phyloP scores from a whole-genome alignment of 92 coral and sea anemone species.

The Umimayanthus kanabou region DNA sequence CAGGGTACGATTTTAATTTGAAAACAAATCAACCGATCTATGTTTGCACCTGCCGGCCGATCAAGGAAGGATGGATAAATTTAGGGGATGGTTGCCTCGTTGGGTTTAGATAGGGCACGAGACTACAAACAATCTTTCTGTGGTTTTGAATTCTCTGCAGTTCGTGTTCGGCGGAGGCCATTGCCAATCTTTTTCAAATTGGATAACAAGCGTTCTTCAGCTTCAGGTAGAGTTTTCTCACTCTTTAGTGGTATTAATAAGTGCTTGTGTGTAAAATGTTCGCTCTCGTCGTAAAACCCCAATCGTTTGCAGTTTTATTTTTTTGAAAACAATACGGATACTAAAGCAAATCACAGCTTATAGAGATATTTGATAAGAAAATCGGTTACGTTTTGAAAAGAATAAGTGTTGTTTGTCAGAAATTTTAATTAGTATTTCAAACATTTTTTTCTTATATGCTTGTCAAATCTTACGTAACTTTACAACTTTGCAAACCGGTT shows the following conservation, averaged over 20 bases:
- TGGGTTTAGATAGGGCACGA: constrained; percentile 20
- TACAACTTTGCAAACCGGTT: not conserved
- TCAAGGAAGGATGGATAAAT: constrained; percentile 42
- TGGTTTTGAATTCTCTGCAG: constrained; percentile 3
- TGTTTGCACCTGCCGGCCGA: constrained; percentile 37
- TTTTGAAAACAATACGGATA: not conserved
- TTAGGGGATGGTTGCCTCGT: constrained; percentile 14
- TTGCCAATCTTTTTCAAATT: not conserved
- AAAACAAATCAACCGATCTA: constrained; percentile 30
- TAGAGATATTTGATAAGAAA: not conserved
- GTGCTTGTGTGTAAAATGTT: constrained; percentile 11
- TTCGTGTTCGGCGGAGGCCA: not conserved
- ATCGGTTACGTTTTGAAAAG: not conserved
- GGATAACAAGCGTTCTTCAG: not conserved
- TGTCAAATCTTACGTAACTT: not conserved
- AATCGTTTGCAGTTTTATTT: not conserved
- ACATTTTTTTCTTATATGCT: constrained; percentile 1
- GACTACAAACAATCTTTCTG: constrained; percentile 21
- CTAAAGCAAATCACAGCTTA: not conserved
- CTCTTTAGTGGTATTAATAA: constrained; percentile 5
- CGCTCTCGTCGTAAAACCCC: not conserved
- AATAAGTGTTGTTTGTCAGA: not conserved
- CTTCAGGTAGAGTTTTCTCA: constrained; percentile 15
- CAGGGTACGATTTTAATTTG: constrained; percentile 29
- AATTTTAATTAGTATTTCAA: constrained; percentile 2